These are phyloP conservation scores for Ondatra zibethicus DNA, from an alignment of 2,113 vertebrate genomes.

Conservation along the genomic window DNA sequence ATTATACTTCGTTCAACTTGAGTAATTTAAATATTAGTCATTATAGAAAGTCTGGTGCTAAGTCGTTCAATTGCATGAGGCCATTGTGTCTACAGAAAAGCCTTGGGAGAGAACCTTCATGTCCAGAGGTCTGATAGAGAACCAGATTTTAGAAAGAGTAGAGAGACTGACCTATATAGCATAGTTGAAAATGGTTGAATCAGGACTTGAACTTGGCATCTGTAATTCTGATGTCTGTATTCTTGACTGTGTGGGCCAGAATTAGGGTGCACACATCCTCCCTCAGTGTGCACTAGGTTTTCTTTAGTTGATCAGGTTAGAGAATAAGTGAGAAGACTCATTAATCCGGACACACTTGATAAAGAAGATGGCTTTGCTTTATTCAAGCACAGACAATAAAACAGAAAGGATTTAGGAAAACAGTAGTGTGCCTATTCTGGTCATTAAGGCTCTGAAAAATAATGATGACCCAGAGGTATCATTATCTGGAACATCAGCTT, in stretches of 20 bases:
- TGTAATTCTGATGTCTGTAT: background rate
- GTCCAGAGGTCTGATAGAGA: background rate
- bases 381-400: background rate
- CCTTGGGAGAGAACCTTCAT: background rate
- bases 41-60: background rate
- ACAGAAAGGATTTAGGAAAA: conserved; percentile 38
- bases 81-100: background rate
- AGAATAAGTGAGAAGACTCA: background rate
- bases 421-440: background rate
- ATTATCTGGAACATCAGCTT: conserved; percentile 61
- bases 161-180: too few species aligned
- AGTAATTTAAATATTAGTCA: background rate
- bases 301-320: background rate
- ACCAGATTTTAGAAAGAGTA: background rate
- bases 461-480: conserved; percentile 61
- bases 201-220: background rate
- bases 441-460: conserved; percentile 74
- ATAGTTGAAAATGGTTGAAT: background rate
- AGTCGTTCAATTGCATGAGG: background rate
- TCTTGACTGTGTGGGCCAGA: background rate
- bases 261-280: background rate
- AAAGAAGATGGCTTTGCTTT: background rate
- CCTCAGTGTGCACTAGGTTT: background rate
- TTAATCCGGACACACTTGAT: background rate
- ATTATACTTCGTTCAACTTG: background rate